Base-by-base conservation (phyloP, 1,140 invertebrate genomes). In the Drosophila busckii region DNA sequence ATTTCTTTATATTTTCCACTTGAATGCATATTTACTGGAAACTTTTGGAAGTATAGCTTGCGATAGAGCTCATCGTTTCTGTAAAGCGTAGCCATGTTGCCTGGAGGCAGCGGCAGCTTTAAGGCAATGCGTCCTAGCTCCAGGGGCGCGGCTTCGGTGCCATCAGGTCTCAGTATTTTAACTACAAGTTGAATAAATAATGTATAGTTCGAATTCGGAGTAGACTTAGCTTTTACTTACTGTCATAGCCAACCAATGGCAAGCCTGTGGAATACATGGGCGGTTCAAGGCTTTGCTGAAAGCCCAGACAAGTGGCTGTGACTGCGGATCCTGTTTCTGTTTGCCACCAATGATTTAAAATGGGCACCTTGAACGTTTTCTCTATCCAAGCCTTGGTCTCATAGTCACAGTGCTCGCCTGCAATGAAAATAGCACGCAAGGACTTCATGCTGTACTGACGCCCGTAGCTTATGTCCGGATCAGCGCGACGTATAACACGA, bases 311-410 rank as follows among this genome's bases (percentile, higher is more conserved):
- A 0, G 92, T 92, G 0, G 94, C 93, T 0, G 96, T 96, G 7
- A 98, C 94, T 0, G 96, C 91, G 56, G 96, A 96, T 0, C 96
- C 96, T 0, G 95, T 96, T 89, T 98, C 96, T 25, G 85, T 97
- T 88, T 98, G 97, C 96, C 97, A 98, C 96, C 96, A 98, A 84
- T 98, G 94, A 87, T 98, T 97, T 10, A 97, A 80, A 4, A 97
- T 91, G 0, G 96, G 95, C 1, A 95, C 94, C 55, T 93, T 90
- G 70, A 98, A 95, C 5, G 90, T 89, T 42, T 91, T 91, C 85
- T 94, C 92, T 0, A 94, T 93, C 96, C 96, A 98, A 3, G 88
- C 67, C 90, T 96, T 93, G 0, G 96, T 96, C 78, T 97, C 95
- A 48, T 94, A 92, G 84, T 98, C 97, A 85, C 96, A 97, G 76